A percentile compares a stretch with the other conserved stretches of the same genome.
Evolutionary conservation across 1,140 invertebrate genomes (phyloP).

Genomic region (Drosophila hydei): DNA sequence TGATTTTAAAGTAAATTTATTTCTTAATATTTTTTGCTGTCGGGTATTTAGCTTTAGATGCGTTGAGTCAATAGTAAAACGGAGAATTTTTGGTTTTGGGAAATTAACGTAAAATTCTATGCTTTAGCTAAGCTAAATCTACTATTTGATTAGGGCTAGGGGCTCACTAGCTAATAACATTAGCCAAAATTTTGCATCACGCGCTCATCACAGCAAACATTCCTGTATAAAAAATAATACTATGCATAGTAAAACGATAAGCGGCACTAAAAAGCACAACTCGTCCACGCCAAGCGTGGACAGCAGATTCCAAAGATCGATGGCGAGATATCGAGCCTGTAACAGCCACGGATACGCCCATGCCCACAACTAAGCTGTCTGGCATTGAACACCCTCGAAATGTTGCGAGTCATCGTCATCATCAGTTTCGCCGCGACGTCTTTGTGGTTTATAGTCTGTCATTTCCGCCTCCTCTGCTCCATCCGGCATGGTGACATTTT

Average conservation of each 20-base stretch:
- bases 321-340: constrained; percentile 54
- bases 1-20: too few relatives aligned
- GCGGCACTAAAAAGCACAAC: constrained; percentile 70
- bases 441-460: constrained; percentile 88
- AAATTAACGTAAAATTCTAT: too few relatives aligned
- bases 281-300: constrained; percentile 59
- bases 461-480: constrained; percentile 93
- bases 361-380: constrained; percentile 71
- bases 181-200: constrained; percentile 58
- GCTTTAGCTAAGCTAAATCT: constrained; percentile 47
- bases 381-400: constrained; percentile 75
- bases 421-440: constrained; percentile 69
- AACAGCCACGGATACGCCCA: constrained; percentile 64
- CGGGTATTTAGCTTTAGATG: constrained; percentile 2
- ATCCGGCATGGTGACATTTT: constrained; percentile 88
- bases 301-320: constrained; percentile 56
- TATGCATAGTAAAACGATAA: constrained; percentile 71
- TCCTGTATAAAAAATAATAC: constrained; percentile 76
- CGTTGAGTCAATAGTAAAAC: background rate
- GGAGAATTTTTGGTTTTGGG: constrained; percentile 19
- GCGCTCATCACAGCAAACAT: constrained; percentile 70
- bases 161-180: constrained; percentile 5
- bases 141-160: background rate
- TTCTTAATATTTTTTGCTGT: background rate
- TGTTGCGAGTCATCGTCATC: constrained; percentile 75